phyloP scores from a whole-genome alignment of 2,797 vertebrate species.

The Chiloscyllium punctatum region DNA sequence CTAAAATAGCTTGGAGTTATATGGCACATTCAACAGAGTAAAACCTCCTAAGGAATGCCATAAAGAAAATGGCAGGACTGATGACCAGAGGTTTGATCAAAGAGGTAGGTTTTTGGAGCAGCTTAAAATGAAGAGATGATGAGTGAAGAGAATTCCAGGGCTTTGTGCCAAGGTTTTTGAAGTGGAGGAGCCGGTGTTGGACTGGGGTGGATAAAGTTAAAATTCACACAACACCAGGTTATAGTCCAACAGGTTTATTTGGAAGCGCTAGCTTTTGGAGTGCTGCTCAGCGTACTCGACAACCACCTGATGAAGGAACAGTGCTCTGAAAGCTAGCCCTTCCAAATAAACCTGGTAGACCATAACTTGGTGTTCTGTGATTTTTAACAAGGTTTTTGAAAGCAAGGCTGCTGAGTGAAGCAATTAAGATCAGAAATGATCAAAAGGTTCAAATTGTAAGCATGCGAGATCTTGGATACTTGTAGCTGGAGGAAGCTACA shows the following conservation, averaged over 20 bases:
- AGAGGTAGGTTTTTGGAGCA: not conserved
- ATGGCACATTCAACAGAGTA: not conserved
- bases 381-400: too few relatives aligned
- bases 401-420: too few relatives aligned
- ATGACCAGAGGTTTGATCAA: not conserved
- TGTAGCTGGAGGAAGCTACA: not conserved
- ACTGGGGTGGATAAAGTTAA: too few relatives aligned
- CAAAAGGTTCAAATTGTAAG: not conserved
- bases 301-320: too few relatives aligned
- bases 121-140: not conserved
- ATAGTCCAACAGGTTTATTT: too few relatives aligned
- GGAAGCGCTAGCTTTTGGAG: too few relatives aligned
- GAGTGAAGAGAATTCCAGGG: not conserved
- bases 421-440: not conserved
- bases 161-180: not conserved
- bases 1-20: not conserved
- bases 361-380: too few relatives aligned
- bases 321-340: too few relatives aligned
- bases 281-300: too few relatives aligned
- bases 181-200: too few relatives aligned
- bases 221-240: too few relatives aligned
- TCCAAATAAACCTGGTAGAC: too few relatives aligned
- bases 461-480: not conserved
- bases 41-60: not conserved
- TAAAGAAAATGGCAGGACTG: not conserved